Percentiles rank a stretch among this genome's conserved stretches.
Evolutionary conservation across 2,113 vertebrate genomes (phyloP).

Genomic region (Tautogolabrus adspersus): DNA sequence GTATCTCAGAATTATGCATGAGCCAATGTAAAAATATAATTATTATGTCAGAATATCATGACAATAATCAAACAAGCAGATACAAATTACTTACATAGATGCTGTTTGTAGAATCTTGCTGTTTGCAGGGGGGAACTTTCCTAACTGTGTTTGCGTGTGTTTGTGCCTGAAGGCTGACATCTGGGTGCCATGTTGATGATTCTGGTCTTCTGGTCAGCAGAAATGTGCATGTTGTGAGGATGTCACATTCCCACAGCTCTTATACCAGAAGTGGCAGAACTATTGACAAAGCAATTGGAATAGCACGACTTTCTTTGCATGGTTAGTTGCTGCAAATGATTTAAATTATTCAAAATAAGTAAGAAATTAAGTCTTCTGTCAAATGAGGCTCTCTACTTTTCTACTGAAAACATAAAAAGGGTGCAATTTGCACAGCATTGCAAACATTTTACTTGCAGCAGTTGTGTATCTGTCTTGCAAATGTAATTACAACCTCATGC

Average conservation of each 20-base stretch:
- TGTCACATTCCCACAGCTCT: slow-evolving; percentile 74
- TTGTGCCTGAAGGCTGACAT: slow-evolving; percentile 74
- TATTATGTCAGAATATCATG: slow-evolving; percentile 34
- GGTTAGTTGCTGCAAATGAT: slow-evolving; percentile 27
- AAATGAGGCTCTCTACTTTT: too few relatives aligned
- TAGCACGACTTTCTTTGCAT: slow-evolving; percentile 33
- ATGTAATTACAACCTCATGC: slow-evolving; percentile 35
- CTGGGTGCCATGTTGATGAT: slow-evolving; percentile 80
- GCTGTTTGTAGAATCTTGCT: slow-evolving; percentile 27
- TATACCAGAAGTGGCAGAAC: slow-evolving; percentile 59
- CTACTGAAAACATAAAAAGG: neutral
- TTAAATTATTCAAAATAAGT: slow-evolving; percentile 12
- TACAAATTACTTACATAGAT: slow-evolving; percentile 22
- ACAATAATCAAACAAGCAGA: slow-evolving; percentile 33
- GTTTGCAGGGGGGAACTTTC: slow-evolving; percentile 44
- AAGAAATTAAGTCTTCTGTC: neutral
- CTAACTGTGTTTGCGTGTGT: slow-evolving; percentile 33
- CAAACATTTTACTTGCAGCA: slow-evolving; percentile 7
- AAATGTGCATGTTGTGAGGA: slow-evolving; percentile 72
- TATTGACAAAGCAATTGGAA: slow-evolving; percentile 54
- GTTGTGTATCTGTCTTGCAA: slow-evolving; percentile 16
- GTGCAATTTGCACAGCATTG: neutral
- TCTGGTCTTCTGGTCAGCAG: slow-evolving; percentile 73
- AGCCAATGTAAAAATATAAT: slow-evolving; percentile 32
- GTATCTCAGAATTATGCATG: slow-evolving; percentile 24